These are phyloP conservation scores for Drosophila kurseongensis DNA, from an alignment of 1,140 invertebrate genomes.

Conservation along the genomic window DNA sequence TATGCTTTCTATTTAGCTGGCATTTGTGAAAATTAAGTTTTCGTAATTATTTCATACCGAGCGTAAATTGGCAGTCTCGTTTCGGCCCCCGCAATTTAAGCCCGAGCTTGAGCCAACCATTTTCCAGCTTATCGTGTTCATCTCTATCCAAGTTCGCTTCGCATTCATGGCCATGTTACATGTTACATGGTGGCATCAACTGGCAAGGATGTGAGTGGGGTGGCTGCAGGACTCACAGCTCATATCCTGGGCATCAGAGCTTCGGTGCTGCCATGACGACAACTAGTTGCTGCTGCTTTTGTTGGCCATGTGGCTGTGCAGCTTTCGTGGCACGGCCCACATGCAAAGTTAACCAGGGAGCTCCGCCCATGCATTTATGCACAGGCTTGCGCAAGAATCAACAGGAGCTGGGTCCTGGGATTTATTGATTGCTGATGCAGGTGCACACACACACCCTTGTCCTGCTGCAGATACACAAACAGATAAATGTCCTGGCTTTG, in stretches of 20 bases:
- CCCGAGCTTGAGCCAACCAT: slow-evolving; percentile 21
- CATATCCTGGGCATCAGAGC: slow-evolving; percentile 27
- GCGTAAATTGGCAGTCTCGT: slow-evolving; percentile 23
- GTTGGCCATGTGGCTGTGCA: slow-evolving; percentile 56
- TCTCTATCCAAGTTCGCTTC: slow-evolving; percentile 15
- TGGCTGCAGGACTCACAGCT: slow-evolving; percentile 29
- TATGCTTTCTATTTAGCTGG: slow-evolving; percentile 3
- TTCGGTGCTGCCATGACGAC: slow-evolving; percentile 42
- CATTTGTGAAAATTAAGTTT: background rate
- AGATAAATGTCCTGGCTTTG: slow-evolving; percentile 60
- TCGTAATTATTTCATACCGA: slow-evolving; percentile 20
- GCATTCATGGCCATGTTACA: slow-evolving; percentile 30
- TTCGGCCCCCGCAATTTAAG: background rate
- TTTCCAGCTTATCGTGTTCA: slow-evolving; percentile 36
- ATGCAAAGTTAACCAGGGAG: slow-evolving; percentile 46
- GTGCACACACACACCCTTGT: no score
- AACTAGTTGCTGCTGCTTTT: slow-evolving; percentile 55
- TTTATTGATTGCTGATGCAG: slow-evolving; percentile 70
- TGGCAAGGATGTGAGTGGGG: background rate
- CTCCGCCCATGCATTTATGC: slow-evolving; percentile 69
- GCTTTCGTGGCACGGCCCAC: slow-evolving; percentile 53
- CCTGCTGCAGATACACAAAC: slow-evolving; percentile 23
- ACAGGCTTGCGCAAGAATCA: slow-evolving; percentile 74
- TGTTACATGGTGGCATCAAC: background rate
- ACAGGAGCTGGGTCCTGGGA: slow-evolving; percentile 77